phyloP scores from a whole-genome alignment of 2,113 vertebrate species.

The Glaucomys volans region DNA sequence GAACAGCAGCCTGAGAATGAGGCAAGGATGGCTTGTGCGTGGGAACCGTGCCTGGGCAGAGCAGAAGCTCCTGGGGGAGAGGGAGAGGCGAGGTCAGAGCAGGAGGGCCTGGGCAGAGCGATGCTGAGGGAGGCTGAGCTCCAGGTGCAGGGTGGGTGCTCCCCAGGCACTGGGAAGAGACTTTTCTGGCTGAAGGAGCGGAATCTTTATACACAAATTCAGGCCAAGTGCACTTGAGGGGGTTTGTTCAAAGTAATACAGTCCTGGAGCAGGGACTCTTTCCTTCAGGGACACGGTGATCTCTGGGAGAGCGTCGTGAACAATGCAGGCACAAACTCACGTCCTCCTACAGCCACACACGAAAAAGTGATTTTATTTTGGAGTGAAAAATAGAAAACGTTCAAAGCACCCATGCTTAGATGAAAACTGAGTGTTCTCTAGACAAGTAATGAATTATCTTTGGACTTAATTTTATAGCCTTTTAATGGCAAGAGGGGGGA shows the following conservation, averaged over 20 bases:
- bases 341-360: background rate
- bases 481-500: background rate
- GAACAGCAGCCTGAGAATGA: background rate
- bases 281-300: background rate
- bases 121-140: background rate
- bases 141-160: no score
- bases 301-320: background rate
- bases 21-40: background rate
- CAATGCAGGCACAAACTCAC: background rate
- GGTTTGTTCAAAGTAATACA: background rate
- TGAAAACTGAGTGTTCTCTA: background rate
- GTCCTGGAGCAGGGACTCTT: background rate
- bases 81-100: no score
- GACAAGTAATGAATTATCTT: background rate
- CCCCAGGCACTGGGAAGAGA: background rate
- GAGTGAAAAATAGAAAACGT: background rate
- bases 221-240: background rate
- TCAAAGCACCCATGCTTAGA: background rate
- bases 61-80: background rate
- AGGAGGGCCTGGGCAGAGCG: background rate
- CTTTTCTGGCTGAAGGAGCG: background rate
- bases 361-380: background rate
- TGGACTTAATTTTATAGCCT: background rate
- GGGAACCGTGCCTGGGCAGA: no score
- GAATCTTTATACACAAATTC: background rate